Conservation (phyloP, 2,113 vertebrate genomes). For the Gobius niger region DNA sequence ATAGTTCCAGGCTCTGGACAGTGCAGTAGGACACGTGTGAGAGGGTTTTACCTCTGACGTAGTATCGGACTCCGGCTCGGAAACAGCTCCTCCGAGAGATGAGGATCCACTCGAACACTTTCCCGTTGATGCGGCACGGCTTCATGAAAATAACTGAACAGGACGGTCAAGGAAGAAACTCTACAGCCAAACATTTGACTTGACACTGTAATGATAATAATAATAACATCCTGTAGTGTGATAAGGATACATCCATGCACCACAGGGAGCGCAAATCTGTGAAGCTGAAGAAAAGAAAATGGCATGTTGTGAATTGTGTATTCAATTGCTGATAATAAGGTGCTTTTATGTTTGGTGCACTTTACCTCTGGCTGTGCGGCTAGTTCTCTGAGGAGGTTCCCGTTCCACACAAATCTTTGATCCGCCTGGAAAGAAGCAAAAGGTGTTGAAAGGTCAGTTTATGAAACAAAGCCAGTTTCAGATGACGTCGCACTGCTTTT, state of each 20-base stretch:
- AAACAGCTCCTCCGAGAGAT: slow-evolving; percentile 98
- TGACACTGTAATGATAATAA: neutral
- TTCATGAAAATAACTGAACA: slow-evolving; percentile 90
- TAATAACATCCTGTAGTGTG: neutral
- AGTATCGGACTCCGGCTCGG: slow-evolving; percentile 94
- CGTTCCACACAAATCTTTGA: slow-evolving; percentile 81
- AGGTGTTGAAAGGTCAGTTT: neutral
- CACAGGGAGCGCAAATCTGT: slow-evolving; percentile 75
- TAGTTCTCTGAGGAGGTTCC: slow-evolving; percentile 75
- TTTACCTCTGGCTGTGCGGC: slow-evolving; percentile 76
- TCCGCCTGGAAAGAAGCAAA: slow-evolving; percentile 67
- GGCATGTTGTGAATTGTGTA: neutral
- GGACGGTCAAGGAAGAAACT: slow-evolving; percentile 49
- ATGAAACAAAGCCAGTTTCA: too few relatives aligned
- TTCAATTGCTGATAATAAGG: neutral
- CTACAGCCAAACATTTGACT: neutral
- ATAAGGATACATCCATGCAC: slow-evolving; percentile 80
- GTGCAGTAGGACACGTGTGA: neutral
- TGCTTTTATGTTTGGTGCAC: neutral
- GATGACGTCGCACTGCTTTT: too few relatives aligned
- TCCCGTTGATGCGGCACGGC: slow-evolving; percentile 92
- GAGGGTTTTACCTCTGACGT: slow-evolving; percentile 86
- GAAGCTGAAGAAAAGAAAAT: slow-evolving; percentile 59
- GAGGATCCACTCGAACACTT: slow-evolving; percentile 96
- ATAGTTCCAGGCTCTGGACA: neutral